These are phyloP conservation scores for Atherix ibis DNA, from an alignment of 2,888 invertebrate species.

Conservation along the genomic window DNA sequence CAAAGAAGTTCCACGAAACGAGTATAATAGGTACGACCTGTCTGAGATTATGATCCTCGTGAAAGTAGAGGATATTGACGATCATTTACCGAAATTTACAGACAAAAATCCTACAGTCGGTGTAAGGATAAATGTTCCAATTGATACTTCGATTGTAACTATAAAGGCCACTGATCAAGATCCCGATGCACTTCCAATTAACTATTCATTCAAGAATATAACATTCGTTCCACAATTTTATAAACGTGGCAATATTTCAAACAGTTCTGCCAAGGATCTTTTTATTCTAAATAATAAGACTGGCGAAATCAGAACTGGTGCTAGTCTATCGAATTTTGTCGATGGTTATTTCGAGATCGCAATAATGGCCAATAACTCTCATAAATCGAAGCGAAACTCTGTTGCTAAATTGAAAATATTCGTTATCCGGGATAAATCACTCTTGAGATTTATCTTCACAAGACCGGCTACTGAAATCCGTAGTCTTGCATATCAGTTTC, in stretches of 20 bases:
- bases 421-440: slow-evolving; percentile 54
- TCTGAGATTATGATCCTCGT: slow-evolving; percentile 51
- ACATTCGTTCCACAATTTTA: slow-evolving; percentile 37
- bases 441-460: slow-evolving; percentile 52
- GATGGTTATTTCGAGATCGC: slow-evolving; percentile 47
- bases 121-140: slow-evolving; percentile 55
- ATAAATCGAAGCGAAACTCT: slow-evolving; percentile 35
- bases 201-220: slow-evolving; percentile 44
- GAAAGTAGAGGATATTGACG: slow-evolving; percentile 53
- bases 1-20: slow-evolving; percentile 30
- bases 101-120: slow-evolving; percentile 49
- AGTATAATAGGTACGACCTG: slow-evolving; percentile 50
- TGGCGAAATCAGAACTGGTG: slow-evolving; percentile 54
- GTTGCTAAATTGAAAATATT: slow-evolving; percentile 44
- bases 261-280: slow-evolving; percentile 35
- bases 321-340: slow-evolving; percentile 46
- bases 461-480: slow-evolving; percentile 45
- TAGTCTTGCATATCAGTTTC: slow-evolving; percentile 38
- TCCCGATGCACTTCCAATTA: slow-evolving; percentile 45
- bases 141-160: slow-evolving; percentile 52
- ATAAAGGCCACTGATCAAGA: slow-evolving; percentile 53
- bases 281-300: slow-evolving; percentile 50
- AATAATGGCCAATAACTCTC: slow-evolving; percentile 47
- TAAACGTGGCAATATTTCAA: slow-evolving; percentile 32
- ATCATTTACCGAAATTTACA: slow-evolving; percentile 53